phyloP scores from a whole-genome alignment of 2,797 vertebrate species.

The Glyptemys insculpta region DNA sequence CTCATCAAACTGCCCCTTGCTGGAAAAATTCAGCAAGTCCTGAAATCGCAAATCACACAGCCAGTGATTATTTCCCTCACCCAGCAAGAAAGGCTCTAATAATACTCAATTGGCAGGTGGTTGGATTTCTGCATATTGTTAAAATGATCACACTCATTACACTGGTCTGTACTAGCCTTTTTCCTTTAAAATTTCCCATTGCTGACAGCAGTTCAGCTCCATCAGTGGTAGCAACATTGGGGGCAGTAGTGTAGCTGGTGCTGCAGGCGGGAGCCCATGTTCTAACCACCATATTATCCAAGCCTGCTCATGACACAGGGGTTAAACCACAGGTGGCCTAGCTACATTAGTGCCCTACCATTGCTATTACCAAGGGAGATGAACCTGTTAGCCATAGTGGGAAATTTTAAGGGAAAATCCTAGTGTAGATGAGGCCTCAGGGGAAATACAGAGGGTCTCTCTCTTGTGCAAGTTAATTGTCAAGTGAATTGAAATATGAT shows the following conservation, averaged over 20 bases:
- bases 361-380: neutral
- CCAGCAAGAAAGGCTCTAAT: slow-evolving; percentile 32
- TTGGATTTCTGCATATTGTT: neutral
- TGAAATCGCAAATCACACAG: slow-evolving; percentile 79
- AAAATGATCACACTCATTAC: neutral
- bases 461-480: fast-evolving
- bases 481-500: neutral
- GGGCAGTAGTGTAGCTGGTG: fast-evolving
- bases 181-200: neutral
- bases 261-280: neutral
- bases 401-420: neutral
- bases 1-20: slow-evolving; percentile 90
- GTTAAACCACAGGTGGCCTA: neutral
- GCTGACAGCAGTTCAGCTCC: neutral
- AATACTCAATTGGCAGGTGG: neutral
- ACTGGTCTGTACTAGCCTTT: fast-evolving
- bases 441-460: neutral
- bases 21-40: slow-evolving; percentile 90
- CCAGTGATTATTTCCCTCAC: slow-evolving; percentile 66
- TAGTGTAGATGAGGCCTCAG: neutral
- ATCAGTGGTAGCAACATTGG: neutral
- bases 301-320: neutral
- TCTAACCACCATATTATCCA: neutral
- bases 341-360: neutral
- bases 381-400: fast-evolving